Conservation (phyloP, 2,113 vertebrate species). For the Ivindomyrus marchei region DNA sequence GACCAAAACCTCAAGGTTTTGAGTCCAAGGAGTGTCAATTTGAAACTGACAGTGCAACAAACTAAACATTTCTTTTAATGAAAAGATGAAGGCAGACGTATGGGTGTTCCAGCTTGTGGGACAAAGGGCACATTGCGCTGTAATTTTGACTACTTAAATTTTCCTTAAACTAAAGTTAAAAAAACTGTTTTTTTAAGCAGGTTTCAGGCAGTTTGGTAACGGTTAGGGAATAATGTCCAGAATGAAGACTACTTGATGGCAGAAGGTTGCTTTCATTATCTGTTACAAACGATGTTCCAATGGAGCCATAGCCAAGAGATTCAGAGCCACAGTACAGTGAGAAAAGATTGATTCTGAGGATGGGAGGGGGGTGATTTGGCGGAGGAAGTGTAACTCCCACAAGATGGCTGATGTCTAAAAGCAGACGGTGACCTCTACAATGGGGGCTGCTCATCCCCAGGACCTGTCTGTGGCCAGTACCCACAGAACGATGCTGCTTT, state of each 20-base stretch:
- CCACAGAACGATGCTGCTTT: neutral
- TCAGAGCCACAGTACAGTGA: neutral
- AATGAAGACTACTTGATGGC: neutral
- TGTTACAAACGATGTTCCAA: neutral
- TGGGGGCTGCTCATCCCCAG: neutral
- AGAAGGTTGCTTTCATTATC: neutral
- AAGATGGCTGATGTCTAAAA: neutral
- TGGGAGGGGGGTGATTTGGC: neutral
- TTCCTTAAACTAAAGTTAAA: neutral
- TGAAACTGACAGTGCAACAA: neutral
- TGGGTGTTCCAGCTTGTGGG: neutral
- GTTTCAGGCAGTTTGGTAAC: neutral
- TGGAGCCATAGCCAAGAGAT: neutral
- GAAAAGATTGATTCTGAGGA: neutral
- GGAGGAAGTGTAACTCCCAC: neutral
- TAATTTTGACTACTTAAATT: neutral
- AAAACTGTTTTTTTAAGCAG: neutral
- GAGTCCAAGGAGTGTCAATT: neutral
- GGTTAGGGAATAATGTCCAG: neutral
- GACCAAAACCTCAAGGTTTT: neutral
- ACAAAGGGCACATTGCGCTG: neutral
- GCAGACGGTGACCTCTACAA: neutral
- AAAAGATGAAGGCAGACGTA: neutral
- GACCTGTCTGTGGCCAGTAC: neutral
- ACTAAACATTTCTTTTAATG: neutral